Evolutionary conservation across 2,888 invertebrate species (phyloP).

Genomic region (Drosophila affinis): DNA sequence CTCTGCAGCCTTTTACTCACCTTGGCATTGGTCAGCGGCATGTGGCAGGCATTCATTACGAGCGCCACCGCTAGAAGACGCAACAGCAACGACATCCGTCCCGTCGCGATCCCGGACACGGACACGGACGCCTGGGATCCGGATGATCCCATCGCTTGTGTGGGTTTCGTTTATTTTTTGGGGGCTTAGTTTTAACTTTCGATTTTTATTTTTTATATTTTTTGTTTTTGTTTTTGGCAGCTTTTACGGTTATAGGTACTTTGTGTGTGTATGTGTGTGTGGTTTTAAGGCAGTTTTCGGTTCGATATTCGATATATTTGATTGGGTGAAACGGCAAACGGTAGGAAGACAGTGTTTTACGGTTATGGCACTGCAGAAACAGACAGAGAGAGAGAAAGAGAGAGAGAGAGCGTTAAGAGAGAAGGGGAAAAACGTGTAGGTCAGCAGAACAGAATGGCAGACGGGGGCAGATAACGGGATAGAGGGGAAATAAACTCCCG

Average conservation of each 20-base stretch:
- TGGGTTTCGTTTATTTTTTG: no score
- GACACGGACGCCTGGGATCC: constrained; percentile 58
- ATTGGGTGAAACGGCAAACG: constrained; percentile 31
- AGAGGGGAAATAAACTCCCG: constrained; percentile 17
- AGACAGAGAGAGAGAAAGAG: constrained; percentile 5
- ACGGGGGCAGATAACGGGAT: constrained; percentile 7
- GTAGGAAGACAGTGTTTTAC: constrained; percentile 36
- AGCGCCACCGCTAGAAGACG: constrained; percentile 64
- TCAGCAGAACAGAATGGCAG: constrained; percentile 9
- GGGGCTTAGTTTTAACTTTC: constrained; percentile 12
- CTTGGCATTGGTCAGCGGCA: constrained; percentile 64
- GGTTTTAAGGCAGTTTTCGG: constrained; percentile 53
- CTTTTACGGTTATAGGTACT: constrained; percentile 43
- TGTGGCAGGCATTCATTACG: constrained; percentile 62
- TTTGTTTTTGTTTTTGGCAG: constrained; percentile 51
- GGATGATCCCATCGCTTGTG: constrained; percentile 61
- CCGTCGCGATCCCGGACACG: constrained; percentile 30
- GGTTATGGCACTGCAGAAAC: constrained; percentile 48
- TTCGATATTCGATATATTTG: constrained; percentile 59
- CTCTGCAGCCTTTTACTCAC: constrained; percentile 46
- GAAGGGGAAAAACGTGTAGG: constrained; percentile 13
- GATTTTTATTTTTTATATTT: constrained; percentile 15
- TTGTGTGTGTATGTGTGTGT: constrained; percentile 7
- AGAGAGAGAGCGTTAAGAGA: constrained; percentile 3
- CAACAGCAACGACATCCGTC: constrained; percentile 62